Evolutionary conservation across 2,797 vertebrate genomes (phyloP), one percentile per base, ranked within the genome.

Genomic region (Merluccius polli): DNA sequence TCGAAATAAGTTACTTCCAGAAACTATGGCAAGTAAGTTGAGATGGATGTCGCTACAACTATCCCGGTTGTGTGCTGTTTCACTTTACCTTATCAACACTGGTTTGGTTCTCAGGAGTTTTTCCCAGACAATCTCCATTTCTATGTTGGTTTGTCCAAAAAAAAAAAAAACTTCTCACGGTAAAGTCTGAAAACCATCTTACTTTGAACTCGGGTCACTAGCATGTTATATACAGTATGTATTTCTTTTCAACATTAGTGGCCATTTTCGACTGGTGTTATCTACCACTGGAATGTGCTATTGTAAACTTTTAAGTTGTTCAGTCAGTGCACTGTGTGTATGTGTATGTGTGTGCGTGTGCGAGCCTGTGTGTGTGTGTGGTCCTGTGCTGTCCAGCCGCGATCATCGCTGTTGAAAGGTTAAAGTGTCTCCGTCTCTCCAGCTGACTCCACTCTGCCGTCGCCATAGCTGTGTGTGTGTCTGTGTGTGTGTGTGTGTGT

Each of bases 381-480:
- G 93, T 92, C 91, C 91, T 93, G 93, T 93, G 92, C 92, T 90
- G 90, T 90, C 91, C 87, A 87, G 52, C 63, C 75, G 88, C 87
- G 89, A 90, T 87, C 81, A 78, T 89, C 83, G 80, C 87, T 87
- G 89, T 91, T 93, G 91, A 94, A 92, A 92, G 88, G 86, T 89
- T 88, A 90, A 88, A 90, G 88, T 89, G 89, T 88, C 84, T 91
- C 86, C 81, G 85, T 82, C 90, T 91, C 88, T 89, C 87, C 93
- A 93, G 93, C 91, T 93, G 92, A 93, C 92, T 91, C 88, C 86
- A 89, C 90, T 92, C 89, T 79, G 86, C 89, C 82, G 36, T 29
- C 59, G n/a, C n/a, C 35, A 13, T 10, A 27, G 24, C 6, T 12
- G 11, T 30, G 41, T 29, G 38, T n/a, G 15, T 29, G 36, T 82